phyloP scores from a whole-genome alignment of 2,797 vertebrate species.

The Odontamblyopus lacepedii region DNA sequence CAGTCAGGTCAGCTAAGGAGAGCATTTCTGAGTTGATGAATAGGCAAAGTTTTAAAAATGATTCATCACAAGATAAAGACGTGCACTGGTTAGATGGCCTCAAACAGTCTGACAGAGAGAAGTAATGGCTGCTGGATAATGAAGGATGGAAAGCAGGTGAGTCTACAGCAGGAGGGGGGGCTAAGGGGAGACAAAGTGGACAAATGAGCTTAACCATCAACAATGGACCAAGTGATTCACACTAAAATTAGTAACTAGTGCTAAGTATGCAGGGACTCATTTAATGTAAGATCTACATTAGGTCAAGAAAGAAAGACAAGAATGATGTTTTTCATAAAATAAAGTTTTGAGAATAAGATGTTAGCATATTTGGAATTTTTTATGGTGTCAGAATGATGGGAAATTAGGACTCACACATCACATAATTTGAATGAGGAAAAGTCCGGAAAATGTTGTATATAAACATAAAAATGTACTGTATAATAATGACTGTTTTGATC shows the following conservation, averaged over 20 bases:
- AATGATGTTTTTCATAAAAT: neutral
- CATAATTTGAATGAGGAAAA: too few relatives aligned
- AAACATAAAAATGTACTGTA: too few relatives aligned
- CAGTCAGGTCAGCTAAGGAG: neutral
- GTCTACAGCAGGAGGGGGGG: neutral
- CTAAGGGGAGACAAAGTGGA: neutral
- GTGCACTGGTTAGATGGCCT: conserved; percentile 4
- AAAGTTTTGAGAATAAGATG: neutral
- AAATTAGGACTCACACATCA: too few relatives aligned
- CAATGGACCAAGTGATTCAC: conserved; percentile 8
- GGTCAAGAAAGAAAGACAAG: neutral
- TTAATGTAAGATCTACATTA: neutral
- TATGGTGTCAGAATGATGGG: too few relatives aligned
- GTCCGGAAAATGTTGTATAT: too few relatives aligned
- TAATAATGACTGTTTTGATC: too few relatives aligned
- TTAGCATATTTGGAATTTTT: neutral
- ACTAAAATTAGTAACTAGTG: neutral
- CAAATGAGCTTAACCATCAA: conserved; percentile 8
- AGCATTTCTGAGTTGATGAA: conserved; percentile 5
- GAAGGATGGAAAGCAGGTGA: conserved; percentile 13
- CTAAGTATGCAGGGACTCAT: neutral
- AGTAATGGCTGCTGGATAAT: conserved; percentile 11
- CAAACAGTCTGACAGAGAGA: conserved; percentile 16
- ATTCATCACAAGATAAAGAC: conserved; percentile 12
- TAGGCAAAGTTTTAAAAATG: conserved; percentile 4